Base-by-base conservation (phyloP, 2,113 vertebrate genomes). In the Barbus barbus region DNA sequence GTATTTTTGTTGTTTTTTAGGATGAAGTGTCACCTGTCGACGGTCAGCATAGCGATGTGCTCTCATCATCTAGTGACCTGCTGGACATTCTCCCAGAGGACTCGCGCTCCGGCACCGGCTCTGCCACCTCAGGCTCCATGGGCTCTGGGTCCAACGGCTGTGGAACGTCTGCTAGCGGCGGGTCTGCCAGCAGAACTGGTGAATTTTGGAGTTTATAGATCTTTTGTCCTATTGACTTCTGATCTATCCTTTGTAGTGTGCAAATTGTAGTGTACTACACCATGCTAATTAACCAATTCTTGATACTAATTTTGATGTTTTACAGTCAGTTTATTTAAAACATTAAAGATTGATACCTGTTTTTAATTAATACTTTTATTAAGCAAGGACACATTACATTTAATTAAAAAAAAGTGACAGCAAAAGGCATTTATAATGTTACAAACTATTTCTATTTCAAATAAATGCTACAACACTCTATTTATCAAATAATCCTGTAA, bases 21-120 rank as follows among this genome's bases (percentile, higher is more conserved):
- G 89, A 95, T 93, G 87, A 81, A 9, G 90, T 86, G 36, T 93
- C 88, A 1, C 86, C 82, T 0, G 91, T 84, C 0, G 90, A 95
- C 1, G 83, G 87, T 12, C 92, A 92, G 85, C 95, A 95, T 83
- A 96, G 96, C 0, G 96, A 98, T 1, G 92, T 90, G 0, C 93
- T 96, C 69, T 98, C 97, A 41, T 94, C 93, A 1, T 96, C 96
- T 76, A 97, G 96, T 6, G 96, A 95, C 87, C 90, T 99, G 73
- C 92, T 99, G 77, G 95, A 95, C 87, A 94, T 97, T 74, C 89
- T 99, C 8, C 94, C 94, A 0, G 95, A 96, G 84, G 96, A 96
- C 91, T 95, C 96, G 0, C 94, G 89, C 67, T 99, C 96, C 0
- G 96, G 95, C 78, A 94, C 94, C 0, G 95, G 96, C 11, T 99